Percentiles rank a stretch among this genome's conserved stretches.
phyloP scores from a whole-genome alignment of 2,113 vertebrate species.

The Gymnobelideus leadbeateri region DNA sequence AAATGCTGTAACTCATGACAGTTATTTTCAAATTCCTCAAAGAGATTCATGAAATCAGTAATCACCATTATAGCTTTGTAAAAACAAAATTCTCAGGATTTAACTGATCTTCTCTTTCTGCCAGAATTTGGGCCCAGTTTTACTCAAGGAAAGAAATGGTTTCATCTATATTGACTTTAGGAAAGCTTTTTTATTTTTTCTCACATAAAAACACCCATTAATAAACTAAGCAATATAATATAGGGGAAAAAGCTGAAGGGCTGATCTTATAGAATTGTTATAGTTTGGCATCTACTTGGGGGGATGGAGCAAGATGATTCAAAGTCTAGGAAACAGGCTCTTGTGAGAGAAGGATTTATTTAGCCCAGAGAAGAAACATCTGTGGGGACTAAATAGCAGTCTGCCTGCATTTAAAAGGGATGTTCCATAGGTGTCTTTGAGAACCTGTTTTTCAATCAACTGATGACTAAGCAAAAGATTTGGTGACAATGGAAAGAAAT shows the following conservation, averaged over 20 bases:
- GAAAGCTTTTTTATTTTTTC: background rate
- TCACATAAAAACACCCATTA: background rate
- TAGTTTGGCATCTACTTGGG: slow-evolving; percentile 46
- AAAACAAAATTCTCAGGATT: slow-evolving; percentile 20
- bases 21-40: slow-evolving; percentile 13
- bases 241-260: background rate
- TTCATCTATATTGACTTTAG: background rate
- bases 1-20: slow-evolving; percentile 10
- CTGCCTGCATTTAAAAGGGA: background rate
- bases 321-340: slow-evolving; percentile 26
- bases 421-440: background rate
- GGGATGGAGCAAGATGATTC: slow-evolving; percentile 50
- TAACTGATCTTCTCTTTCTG: slow-evolving; percentile 47
- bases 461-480: slow-evolving; percentile 21
- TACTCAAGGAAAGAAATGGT: background rate
- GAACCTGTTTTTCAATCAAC: background rate
- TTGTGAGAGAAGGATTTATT: background rate
- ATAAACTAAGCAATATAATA: background rate
- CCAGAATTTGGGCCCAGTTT: background rate
- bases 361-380: slow-evolving; percentile 38
- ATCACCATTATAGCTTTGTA: slow-evolving; percentile 33
- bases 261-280: slow-evolving; percentile 49
- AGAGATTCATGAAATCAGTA: slow-evolving; percentile 32
- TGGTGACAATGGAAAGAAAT: background rate
- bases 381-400: background rate